Evolutionary conservation across 1,140 invertebrate genomes (phyloP).

Genomic region (Druon quercuslanigerum): DNA sequence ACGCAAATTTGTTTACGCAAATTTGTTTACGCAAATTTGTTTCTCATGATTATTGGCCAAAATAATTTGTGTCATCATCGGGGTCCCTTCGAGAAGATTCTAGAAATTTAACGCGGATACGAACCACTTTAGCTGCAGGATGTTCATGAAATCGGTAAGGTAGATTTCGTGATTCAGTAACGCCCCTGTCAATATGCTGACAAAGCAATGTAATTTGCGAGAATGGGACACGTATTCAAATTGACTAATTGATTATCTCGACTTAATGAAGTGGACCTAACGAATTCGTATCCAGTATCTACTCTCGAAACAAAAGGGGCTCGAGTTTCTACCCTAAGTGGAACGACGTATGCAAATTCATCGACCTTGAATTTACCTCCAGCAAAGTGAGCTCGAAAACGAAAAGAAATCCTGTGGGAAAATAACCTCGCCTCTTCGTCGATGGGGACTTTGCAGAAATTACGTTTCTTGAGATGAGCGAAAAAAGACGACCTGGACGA

Average conservation of each 20-base stretch:
- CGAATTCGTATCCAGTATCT: slow-evolving; percentile 21
- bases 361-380: slow-evolving; percentile 24
- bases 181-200: too few relatives aligned
- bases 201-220: slow-evolving; percentile 14
- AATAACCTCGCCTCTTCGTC: slow-evolving; percentile 27
- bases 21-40: too few relatives aligned
- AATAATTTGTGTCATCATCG: too few relatives aligned
- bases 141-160: too few relatives aligned
- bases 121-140: too few relatives aligned
- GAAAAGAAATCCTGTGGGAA: slow-evolving; percentile 20
- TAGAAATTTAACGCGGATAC: too few relatives aligned
- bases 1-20: too few relatives aligned
- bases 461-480: slow-evolving; percentile 8
- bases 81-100: too few relatives aligned
- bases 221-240: slow-evolving; percentile 20
- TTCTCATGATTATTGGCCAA: too few relatives aligned
- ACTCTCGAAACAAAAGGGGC: slow-evolving; percentile 20
- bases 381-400: slow-evolving; percentile 29
- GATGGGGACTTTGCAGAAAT: slow-evolving; percentile 21
- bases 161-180: too few relatives aligned
- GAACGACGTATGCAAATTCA: slow-evolving; percentile 25
- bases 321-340: slow-evolving; percentile 21
- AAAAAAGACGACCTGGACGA: slow-evolving; percentile 1
- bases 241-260: slow-evolving; percentile 27
- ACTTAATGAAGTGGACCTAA: slow-evolving; percentile 28